phyloP scores from a whole-genome alignment of 2,888 invertebrate species.

The Arctia plantaginis region DNA sequence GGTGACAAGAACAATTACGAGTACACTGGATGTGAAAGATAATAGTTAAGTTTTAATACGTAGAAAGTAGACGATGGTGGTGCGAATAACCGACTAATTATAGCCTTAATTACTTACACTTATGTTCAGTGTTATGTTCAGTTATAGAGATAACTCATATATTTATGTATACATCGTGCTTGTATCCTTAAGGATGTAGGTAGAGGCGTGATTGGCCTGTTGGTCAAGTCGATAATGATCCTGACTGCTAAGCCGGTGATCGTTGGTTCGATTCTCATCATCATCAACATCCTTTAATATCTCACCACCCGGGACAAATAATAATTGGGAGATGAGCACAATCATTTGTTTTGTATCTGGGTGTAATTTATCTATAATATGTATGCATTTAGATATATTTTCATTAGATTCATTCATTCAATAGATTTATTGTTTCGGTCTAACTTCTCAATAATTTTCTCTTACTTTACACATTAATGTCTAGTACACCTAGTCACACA shows the following conservation, averaged over 20 bases:
- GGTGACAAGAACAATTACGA: conserved; percentile 43
- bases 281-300: no score
- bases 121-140: neutral
- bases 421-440: no score
- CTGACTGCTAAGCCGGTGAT: neutral
- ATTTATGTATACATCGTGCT: neutral
- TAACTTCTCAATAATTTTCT: no score
- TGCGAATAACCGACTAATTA: conserved; percentile 34
- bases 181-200: neutral
- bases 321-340: no score
- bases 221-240: neutral
- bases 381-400: no score
- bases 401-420: no score
- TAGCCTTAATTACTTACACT: conserved; percentile 21
- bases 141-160: neutral
- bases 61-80: conserved; percentile 39
- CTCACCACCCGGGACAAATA: no score
- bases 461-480: no score
- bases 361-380: no score
- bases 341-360: no score
- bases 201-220: neutral
- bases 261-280: neutral
- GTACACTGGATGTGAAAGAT: conserved; percentile 40
- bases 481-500: no score
- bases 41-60: conserved; percentile 35